Base-by-base conservation (phyloP, 2,113 vertebrate species). In the Piaya cayana region DNA sequence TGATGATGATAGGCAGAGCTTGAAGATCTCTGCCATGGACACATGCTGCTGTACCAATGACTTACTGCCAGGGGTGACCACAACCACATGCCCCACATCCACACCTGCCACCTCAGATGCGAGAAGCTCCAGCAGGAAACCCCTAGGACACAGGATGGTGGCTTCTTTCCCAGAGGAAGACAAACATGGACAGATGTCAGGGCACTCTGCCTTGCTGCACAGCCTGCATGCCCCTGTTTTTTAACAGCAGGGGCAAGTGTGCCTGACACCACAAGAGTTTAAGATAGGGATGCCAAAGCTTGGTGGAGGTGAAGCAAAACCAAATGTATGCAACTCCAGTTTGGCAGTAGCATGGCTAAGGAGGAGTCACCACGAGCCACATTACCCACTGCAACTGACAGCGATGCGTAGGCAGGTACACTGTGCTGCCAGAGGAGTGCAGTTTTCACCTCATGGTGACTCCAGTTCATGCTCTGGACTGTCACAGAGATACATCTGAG, bases 201-300 rank as follows among this genome's bases (percentile, higher is more conserved):
- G 8, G 16, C 12, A 18, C 27, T 42, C 25, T 76, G 53, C 76
- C 56, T 64, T 39, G 21, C 71, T 65, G n/a, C 37, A 43, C 7
- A 1, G 29, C 69, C 36, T 6, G 1, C 36, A 12, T 39, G 39
- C 50, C 3, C 1, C 37, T 82, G 58, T 36, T 30, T 58, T 42
- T 78, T 43, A 32, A 15, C 0, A 0, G 52, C 43, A 52, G 26
- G 42, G 29, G 71, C 26, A 36, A 91, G n/a, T 1, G 1, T 0
- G 0, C 60, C 47, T 72, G 18, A n/a, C 5, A 1, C 45, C 58
- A 49, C 36, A 65, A 20, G 59, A 68, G 37, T 30, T 69, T 64
- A 65, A 27, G 11, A 45, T 27, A 21, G 62, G 39, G 8, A 27
- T 37, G 42, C 11, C 49, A 36, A 87, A 49, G 17, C 58, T 76